These are phyloP conservation scores for Antechinus stuartii DNA, from an alignment of 2,113 vertebrate species.

Conservation along the genomic window DNA sequence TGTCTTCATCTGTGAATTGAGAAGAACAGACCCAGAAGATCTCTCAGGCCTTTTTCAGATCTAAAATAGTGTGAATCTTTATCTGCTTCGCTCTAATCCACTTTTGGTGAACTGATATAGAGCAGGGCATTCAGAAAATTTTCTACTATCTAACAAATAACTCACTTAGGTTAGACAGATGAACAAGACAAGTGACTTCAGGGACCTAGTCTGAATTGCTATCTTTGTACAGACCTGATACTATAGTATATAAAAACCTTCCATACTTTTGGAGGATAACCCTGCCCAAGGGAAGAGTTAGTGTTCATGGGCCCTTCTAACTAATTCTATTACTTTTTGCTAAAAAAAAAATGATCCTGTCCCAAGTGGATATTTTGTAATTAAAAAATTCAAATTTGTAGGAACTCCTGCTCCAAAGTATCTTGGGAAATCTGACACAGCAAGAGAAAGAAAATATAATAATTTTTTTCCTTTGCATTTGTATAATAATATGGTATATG, in stretches of 20 bases:
- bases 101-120: conserved; percentile 8
- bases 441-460: not conserved
- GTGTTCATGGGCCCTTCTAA: not conserved
- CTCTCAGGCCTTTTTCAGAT: not conserved
- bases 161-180: not conserved
- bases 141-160: conserved; percentile 26
- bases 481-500: conserved; percentile 10
- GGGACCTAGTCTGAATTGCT: not conserved
- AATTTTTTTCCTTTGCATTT: conserved; percentile 27
- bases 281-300: conserved; percentile 13
- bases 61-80: not conserved
- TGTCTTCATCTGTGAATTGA: not conserved
- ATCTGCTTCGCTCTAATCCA: conserved; percentile 5
- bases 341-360: conserved; percentile 48
- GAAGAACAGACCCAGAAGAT: not conserved
- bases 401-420: not conserved
- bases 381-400: conserved; percentile 51
- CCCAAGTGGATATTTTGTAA: conserved; percentile 44
- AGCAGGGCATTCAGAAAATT: not conserved
- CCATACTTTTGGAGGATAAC: conserved; percentile 31
- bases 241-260: not conserved
- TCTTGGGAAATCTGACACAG: conserved; percentile 30
- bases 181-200: not conserved
- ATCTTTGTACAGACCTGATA: not conserved
- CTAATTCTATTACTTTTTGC: conserved; percentile 37